Percentiles rank a stretch among this genome's conserved stretches.
phyloP scores from a whole-genome alignment of 2,888 invertebrate genomes.

The Neuroscelio doddi region DNA sequence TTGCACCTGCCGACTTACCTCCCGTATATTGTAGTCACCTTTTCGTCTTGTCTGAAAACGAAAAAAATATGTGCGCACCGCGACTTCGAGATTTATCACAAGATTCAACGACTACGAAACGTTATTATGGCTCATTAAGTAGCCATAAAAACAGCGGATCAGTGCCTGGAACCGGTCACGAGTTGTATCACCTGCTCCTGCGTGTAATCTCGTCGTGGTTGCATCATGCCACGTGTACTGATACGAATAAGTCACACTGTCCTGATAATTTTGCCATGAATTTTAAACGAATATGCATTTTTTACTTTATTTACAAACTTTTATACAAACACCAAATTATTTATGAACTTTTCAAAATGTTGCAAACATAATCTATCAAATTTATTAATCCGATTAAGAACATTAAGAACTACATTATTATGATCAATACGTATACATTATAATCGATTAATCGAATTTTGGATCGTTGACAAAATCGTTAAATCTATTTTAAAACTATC shows the following conservation, averaged over 20 bases:
- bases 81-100: not conserved
- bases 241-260: not conserved
- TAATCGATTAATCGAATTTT: no score
- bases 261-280: no score
- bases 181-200: slow-evolving; percentile 3
- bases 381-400: no score
- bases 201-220: slow-evolving; percentile 2
- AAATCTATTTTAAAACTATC: no score
- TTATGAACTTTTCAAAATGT: no score
- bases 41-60: not conserved
- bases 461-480: no score
- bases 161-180: slow-evolving; percentile 8
- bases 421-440: no score
- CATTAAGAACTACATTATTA: no score
- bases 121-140: slow-evolving; percentile 7
- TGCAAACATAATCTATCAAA: no score
- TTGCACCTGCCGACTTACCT: slow-evolving; percentile 2
- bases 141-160: slow-evolving; percentile 1
- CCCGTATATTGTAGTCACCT: not conserved
- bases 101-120: slow-evolving; percentile 5
- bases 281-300: no score
- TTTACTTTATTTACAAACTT: no score
- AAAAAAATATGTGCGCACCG: not conserved
- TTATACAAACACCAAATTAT: no score
- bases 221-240: slow-evolving; percentile 6